Base-by-base conservation (phyloP, 2,797 vertebrate genomes). In the Petrocephalus sullivani region DNA sequence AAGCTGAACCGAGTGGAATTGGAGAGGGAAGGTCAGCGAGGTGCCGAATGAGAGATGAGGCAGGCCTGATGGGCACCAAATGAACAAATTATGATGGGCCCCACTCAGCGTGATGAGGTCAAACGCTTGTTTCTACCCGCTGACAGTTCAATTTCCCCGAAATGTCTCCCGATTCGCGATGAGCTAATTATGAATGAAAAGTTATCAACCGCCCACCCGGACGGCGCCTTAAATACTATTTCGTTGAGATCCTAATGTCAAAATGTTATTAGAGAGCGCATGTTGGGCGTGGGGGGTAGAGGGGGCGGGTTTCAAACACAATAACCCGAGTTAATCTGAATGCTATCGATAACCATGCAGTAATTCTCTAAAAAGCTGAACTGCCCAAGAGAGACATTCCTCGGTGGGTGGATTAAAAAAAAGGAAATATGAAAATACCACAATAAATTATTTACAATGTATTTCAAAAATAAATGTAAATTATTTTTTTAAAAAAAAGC, bases 121-220 rank as follows among this genome's bases (percentile, higher is more conserved):
- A 98, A 97, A 97, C 97, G 96, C 97, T 97, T 97, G 95, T 97
- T 97, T 98, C 97, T 97, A 98, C 97, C 97, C 97, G 97, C 97
- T 99, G 98, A 99, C 98, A 99, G 98, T 99, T 99, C 98, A 99
- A 99, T 99, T 99, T 99, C 98, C 98, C 98, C 97, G 97, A 96
- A 98, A 98, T 97, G 98, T 98, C 97, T 99, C 97, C 97, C 95
- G 96, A 96, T 98, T 99, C 97, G 97, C 96, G 97, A 97, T 97
- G 95, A 97, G 96, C 97, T 99, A 99, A 99, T 99, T 98, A 98
- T 99, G 98, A 99, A 97, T 99, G 98, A 99, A 99, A 98, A 98
- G 97, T 99, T 99, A 98, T 99, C 97, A 99, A 98, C 97, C 97
- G 96, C 96, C 95, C 95, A 96, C 95, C 95, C 95, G 97, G 96